Conservation (phyloP, 2,888 invertebrate genomes). For the Chaetogeoica ovagalla region DNA sequence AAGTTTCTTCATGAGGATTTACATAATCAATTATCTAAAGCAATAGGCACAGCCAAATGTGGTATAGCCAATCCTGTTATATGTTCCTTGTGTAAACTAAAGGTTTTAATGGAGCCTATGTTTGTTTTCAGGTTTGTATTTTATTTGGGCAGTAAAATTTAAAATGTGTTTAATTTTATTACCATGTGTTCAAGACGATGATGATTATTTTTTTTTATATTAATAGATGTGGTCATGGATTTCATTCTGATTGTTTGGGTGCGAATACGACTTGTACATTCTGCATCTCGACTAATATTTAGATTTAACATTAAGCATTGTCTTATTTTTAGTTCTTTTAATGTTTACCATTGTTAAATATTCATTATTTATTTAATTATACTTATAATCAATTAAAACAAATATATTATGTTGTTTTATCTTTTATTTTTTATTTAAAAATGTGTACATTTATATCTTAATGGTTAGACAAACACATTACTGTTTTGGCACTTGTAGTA, state of each 20-base stretch:
- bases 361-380: slow-evolving; percentile 1
- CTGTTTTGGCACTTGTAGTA: too few species aligned
- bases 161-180: slow-evolving; percentile 28
- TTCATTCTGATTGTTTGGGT: slow-evolving; percentile 57
- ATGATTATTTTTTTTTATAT: background rate
- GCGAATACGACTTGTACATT: slow-evolving; percentile 43
- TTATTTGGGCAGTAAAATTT: background rate
- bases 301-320: slow-evolving; percentile 4
- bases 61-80: slow-evolving; percentile 55
- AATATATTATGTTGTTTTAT: background rate
- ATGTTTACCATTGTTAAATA: slow-evolving; percentile 26
- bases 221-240: slow-evolving; percentile 57
- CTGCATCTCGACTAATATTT: slow-evolving; percentile 28
- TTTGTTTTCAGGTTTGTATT: slow-evolving; percentile 56
- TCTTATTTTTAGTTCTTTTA: background rate
- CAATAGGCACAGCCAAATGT: slow-evolving; percentile 54
- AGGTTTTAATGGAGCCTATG: slow-evolving; percentile 37
- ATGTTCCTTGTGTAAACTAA: slow-evolving; percentile 51
- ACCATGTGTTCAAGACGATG: background rate
- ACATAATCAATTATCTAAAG: slow-evolving; percentile 62
- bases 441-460: too few species aligned
- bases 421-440: background rate
- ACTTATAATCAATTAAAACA: slow-evolving; percentile 17
- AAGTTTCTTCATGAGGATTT: slow-evolving; percentile 71
- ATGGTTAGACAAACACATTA: too few species aligned